Conservation (phyloP, 2,797 vertebrate species). For the Setipinna tenuifilis region DNA sequence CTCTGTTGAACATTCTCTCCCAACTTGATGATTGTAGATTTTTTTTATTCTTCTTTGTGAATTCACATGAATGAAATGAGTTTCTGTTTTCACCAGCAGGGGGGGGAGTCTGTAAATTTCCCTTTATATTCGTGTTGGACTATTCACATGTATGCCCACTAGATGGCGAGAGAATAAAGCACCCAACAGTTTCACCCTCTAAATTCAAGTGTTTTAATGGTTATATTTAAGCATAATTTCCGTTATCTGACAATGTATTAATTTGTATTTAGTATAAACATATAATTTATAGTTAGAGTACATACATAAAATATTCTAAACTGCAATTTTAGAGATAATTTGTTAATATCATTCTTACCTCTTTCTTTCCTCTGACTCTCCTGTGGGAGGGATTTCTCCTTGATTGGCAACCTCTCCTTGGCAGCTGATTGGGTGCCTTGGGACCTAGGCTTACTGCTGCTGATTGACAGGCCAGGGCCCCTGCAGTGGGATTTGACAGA, state of each 20-base stretch:
- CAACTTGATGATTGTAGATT: not conserved
- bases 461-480: slow-evolving; percentile 14
- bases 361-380: slow-evolving; percentile 34
- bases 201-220: not conserved
- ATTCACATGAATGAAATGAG: slow-evolving; percentile 16
- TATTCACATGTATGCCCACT: not conserved
- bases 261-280: not conserved
- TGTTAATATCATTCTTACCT: slow-evolving; percentile 35
- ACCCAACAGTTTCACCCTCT: not conserved
- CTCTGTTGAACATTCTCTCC: not conserved
- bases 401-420: slow-evolving; percentile 40
- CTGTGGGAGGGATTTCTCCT: slow-evolving; percentile 16
- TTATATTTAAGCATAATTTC: not conserved
- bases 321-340: not conserved
- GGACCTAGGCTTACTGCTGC: not conserved
- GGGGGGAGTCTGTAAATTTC: not conserved
- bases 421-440: not conserved
- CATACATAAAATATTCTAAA: not conserved
- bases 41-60: not conserved
- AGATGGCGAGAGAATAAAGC: not conserved
- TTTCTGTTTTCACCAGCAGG: slow-evolving; percentile 9
- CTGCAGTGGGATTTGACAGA: slow-evolving; percentile 27
- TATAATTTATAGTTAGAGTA: too few species aligned
- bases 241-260: not conserved
- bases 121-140: not conserved